Conservation (phyloP, 2,113 vertebrate genomes). For the Cygnus buccinator region DNA sequence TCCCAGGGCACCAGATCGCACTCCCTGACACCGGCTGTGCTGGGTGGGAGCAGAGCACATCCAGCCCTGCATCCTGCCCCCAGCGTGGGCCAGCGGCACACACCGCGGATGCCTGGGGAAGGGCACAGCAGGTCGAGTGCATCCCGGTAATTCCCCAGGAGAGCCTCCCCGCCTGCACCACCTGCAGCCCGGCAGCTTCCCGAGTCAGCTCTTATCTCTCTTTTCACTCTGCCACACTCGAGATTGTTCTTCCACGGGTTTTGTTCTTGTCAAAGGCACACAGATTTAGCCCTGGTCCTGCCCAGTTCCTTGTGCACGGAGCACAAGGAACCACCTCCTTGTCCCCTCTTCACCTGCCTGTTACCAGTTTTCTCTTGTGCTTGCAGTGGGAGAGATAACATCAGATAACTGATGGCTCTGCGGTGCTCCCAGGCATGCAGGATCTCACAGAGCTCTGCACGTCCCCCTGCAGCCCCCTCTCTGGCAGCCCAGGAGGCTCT, state of each 20-base stretch:
- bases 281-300: background rate
- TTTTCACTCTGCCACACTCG: background rate
- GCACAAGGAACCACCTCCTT: background rate
- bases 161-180: fast-evolving
- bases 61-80: background rate
- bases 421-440: background rate
- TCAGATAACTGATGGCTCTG: background rate
- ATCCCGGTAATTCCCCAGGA: background rate
- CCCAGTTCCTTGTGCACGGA: background rate
- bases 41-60: background rate
- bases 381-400: background rate
- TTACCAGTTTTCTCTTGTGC: background rate
- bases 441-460: background rate
- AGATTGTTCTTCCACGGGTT: background rate
- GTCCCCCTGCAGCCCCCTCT: background rate
- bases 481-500: background rate
- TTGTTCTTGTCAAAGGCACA: background rate
- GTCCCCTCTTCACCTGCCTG: background rate
- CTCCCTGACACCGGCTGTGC: background rate
- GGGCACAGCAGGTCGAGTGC: background rate
- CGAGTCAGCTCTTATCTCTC: background rate
- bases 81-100: background rate
- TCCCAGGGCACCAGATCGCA: background rate
- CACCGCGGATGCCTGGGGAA: fast-evolving
- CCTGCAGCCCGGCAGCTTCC: background rate